Base-by-base conservation (phyloP, 2,888 invertebrate genomes). In the Noctua janthina region DNA sequence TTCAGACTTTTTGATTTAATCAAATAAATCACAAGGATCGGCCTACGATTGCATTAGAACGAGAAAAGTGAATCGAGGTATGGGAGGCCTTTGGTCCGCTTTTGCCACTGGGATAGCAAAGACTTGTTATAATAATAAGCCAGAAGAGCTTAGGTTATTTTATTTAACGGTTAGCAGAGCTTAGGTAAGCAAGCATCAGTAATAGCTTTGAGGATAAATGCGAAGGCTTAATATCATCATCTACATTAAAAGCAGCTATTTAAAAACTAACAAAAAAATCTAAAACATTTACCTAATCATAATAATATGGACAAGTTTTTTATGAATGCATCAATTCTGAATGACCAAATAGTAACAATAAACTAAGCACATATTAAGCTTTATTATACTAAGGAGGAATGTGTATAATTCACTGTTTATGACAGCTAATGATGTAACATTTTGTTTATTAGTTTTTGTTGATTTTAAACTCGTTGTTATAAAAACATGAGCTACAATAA, bases 351-450 rank as follows among this genome's bases (percentile, higher is more conserved):
- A 51, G 35, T 59, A 59, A 59, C 51, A 23, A 67, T 11, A 15
- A 20, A 51, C 20, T 49, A 56, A 51, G 15, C 46, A 70, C 59
- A 51, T 15, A 49, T 59, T 43, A 35, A 49, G 3, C 64, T 71
- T 49, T 17, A 68, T 35, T 43, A 54, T 5, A 62, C 8, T n/a
- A 64, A 35, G 6, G 20, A 74, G 15, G n/a, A 80, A 59, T 70
- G 62, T 39, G 43, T 29, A 59, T 67, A 35, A 59, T 35, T 15
- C n/a, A 23, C 29, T 29, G 13, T 70, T 76, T 76, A 76, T 35
- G 13, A 66, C 62, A n/a, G 7, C 49, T 51, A 39, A 59, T 64
- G 66, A 74, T 66, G 76, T 85, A 67, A 71, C 4, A 51, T 13
- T 68, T 13, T 35, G 43, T 39, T 35, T 11, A 29, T 43, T 49